A percentile compares a stretch with the other conserved stretches of the same genome.
These are phyloP conservation scores for Eupleurogrammus muticus DNA, from an alignment of 2,797 vertebrate genomes.

Conservation along the genomic window DNA sequence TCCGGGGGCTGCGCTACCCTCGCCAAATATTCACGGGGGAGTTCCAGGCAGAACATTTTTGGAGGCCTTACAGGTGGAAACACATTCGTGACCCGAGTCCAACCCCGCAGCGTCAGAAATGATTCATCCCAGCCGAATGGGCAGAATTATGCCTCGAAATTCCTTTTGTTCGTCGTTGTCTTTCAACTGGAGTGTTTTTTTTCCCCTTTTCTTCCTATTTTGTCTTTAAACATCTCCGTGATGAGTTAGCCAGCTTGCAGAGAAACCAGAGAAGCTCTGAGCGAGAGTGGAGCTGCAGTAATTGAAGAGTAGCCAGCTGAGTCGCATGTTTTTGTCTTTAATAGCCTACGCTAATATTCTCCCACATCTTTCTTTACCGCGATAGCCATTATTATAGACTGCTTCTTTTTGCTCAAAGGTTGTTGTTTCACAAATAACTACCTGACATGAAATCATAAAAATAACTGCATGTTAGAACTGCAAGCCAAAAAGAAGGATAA, in stretches of 20 bases:
- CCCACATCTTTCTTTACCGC: slow-evolving; percentile 19
- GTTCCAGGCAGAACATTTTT: slow-evolving; percentile 54
- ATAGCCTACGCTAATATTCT: slow-evolving; percentile 18
- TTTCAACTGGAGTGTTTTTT: neutral
- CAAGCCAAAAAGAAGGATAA: slow-evolving; percentile 5
- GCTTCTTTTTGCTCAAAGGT: too few relatives aligned
- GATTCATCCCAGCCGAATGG: slow-evolving; percentile 45
- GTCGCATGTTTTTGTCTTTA: neutral
- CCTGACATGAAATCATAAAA: too few relatives aligned
- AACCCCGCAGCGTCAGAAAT: slow-evolving; percentile 54
- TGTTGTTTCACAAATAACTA: too few relatives aligned
- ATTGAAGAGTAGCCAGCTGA: slow-evolving; percentile 2
- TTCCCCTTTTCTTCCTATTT: neutral
- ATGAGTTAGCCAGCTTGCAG: slow-evolving; percentile 1
- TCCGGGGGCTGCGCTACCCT: slow-evolving; percentile 55
- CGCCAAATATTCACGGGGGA: slow-evolving; percentile 60
- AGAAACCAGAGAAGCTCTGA: slow-evolving; percentile 18
- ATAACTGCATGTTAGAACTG: neutral
- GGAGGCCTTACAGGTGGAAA: slow-evolving; percentile 59
- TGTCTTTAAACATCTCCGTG: slow-evolving; percentile 18
- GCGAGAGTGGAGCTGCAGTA: slow-evolving; percentile 3
- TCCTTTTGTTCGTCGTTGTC: slow-evolving; percentile 26
- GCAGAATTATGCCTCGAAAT: slow-evolving; percentile 20
- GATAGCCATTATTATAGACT: neutral
- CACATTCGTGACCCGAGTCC: slow-evolving; percentile 49